Evolutionary conservation across 2,888 invertebrate species (phyloP), one percentile per base, ranked within the genome.

Genomic region (Eudasyphora cyanicolor): DNA sequence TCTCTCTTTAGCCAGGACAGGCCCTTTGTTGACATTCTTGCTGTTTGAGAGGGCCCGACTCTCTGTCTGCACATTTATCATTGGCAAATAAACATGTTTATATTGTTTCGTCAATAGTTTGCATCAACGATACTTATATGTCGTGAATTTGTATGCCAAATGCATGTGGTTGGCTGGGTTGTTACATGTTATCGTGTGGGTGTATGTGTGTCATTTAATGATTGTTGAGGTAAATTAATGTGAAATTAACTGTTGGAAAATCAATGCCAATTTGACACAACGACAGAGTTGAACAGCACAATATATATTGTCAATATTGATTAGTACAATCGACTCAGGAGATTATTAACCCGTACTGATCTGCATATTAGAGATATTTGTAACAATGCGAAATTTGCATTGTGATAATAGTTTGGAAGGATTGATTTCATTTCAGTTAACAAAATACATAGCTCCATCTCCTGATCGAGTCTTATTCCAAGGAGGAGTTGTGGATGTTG

Each of bases 161-260:
- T 0, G 12, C 1, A n/a, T n/a, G 12, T 38, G 7, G 10, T 38
- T 38, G 14, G 4, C 32, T 32, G 32, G 32, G 32, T 32, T 32
- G 8, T 32, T 8, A 32, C 4, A 32, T 32, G 45, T 64, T 7
- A n/a, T n/a, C n/a, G n/a, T 19, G 38, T 38, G 14, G 21, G 49
- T 24, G 24, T 24, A 67, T 27, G 54, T 2, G 38, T 57, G 57
- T 35, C 38, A 54, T 54, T 76, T n/a, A 76, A 51, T 64, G 27
- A n/a, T 76, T 67, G 38, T 49, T 29, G 35, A 17, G 19, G 27
- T 54, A 54, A 76, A 35, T 76, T 24, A 64, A 76, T 38, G 51
- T 67, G 27, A 76, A 67, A 76, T 76, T 76, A 67, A 67, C 27
- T 54, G 14, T 42, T 67, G 64, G n/a, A 54, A 67, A 76, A 67